Conservation (phyloP, 2,797 vertebrate genomes). For the Xenopus petersii region DNA sequence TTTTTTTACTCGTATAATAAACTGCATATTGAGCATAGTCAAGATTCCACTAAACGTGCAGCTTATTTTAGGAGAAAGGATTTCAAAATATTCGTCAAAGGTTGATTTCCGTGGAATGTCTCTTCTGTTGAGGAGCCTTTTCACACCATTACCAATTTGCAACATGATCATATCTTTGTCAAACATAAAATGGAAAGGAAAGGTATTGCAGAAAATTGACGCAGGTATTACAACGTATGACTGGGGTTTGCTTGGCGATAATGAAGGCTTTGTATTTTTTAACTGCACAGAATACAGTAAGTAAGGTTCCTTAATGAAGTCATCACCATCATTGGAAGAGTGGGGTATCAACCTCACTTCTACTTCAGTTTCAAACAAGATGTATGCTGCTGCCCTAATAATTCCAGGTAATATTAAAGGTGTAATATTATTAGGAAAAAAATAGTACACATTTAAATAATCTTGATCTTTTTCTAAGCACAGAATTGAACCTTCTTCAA, state of each 20-base stretch:
- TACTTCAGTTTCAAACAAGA: constrained; percentile 83
- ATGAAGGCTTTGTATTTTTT: constrained; percentile 78
- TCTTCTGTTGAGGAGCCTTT: constrained; percentile 81
- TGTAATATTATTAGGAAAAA: constrained; percentile 84
- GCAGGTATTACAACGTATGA: constrained; percentile 87
- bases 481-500: constrained; percentile 85
- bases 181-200: constrained; percentile 95
- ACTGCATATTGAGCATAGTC: constrained; percentile 96
- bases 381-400: constrained; percentile 86
- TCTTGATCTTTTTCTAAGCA: constrained; percentile 92
- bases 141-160: constrained; percentile 89
- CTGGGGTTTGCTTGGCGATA: constrained; percentile 84
- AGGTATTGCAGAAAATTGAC: constrained; percentile 90
- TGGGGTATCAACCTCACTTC: constrained; percentile 72
- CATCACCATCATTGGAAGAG: constrained; percentile 72
- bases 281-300: constrained; percentile 84
- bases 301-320: constrained; percentile 86
- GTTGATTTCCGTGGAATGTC: constrained; percentile 77
- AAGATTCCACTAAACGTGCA: constrained; percentile 91
- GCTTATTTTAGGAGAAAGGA: constrained; percentile 86
- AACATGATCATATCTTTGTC: constrained; percentile 89
- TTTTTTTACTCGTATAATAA: constrained; percentile 84
- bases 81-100: constrained; percentile 89
- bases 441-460: constrained; percentile 90
- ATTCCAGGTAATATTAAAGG: constrained; percentile 89